Conservation (phyloP, 2,888 invertebrate genomes). For the Conops quadrifasciatus region DNA sequence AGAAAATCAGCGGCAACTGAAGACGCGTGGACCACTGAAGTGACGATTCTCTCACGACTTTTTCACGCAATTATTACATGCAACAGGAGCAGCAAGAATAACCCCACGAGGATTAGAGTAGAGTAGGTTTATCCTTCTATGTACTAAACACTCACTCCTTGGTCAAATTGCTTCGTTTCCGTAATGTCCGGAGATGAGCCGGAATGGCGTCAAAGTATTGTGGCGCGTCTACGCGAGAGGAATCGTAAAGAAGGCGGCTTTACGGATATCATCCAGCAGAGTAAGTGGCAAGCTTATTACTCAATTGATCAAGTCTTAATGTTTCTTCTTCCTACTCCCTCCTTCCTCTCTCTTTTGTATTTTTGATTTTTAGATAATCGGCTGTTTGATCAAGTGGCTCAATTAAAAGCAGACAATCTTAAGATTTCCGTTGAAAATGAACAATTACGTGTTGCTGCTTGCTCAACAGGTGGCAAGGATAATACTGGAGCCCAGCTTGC, state of each 20-base stretch:
- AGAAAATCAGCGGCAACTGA: background rate
- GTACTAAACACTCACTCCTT: background rate
- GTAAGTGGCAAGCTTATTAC: conserved; percentile 70
- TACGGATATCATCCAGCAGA: conserved; percentile 81
- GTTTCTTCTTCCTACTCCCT: conserved; percentile 14
- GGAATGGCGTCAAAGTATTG: conserved; percentile 77
- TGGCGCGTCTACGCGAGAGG: conserved; percentile 75
- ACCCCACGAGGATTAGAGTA: background rate
- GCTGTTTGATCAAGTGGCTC: conserved; percentile 83
- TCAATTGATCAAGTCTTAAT: background rate
- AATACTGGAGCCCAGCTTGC: conserved; percentile 66
- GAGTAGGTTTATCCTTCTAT: background rate
- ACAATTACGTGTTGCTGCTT: conserved; percentile 73
- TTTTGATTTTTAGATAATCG: conserved; percentile 74
- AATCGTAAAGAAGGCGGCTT: conserved; percentile 82
- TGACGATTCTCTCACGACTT: background rate
- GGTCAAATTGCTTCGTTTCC: background rate
- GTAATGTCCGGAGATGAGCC: conserved; percentile 60
- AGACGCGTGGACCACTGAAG: background rate
- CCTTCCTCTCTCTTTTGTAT: conserved; percentile 9
- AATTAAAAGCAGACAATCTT: conserved; percentile 82
- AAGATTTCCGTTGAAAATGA: conserved; percentile 88
- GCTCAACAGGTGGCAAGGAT: conserved; percentile 62
- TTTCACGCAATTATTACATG: background rate
- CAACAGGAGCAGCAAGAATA: background rate